Conservation (phyloP, 2,888 invertebrate species). For the Norana najaformis region DNA sequence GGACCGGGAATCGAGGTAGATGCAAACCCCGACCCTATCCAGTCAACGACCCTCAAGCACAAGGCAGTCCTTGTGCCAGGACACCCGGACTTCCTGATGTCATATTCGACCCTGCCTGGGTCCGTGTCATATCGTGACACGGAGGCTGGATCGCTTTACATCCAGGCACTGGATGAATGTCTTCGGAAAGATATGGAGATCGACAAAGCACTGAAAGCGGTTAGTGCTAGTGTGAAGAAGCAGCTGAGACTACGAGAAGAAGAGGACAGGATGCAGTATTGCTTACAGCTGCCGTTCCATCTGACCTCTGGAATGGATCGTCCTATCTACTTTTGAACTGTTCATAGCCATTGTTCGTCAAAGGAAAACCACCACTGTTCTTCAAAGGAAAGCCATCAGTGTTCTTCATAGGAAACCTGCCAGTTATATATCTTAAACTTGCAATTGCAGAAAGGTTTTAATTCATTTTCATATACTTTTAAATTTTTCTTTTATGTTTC, state of each 20-base stretch:
- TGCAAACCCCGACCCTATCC: too few species aligned
- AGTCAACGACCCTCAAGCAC: too few species aligned
- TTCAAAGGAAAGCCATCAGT: too few species aligned
- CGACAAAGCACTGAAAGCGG: conserved; percentile 1
- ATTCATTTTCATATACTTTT: too few species aligned
- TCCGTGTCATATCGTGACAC: conserved; percentile 55
- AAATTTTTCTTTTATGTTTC: too few species aligned
- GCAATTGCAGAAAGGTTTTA: too few species aligned
- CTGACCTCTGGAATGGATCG: conserved; percentile 21
- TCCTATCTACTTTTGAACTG: too few species aligned
- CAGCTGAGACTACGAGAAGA: background rate
- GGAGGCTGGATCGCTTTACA: conserved; percentile 57
- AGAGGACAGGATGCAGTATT: background rate
- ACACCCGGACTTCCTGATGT: conserved; percentile 31
- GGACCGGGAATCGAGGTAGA: too few species aligned
- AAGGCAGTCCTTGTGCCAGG: conserved; percentile 27
- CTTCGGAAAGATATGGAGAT: conserved; percentile 36
- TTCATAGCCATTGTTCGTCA: too few species aligned
- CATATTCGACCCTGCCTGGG: conserved; percentile 32
- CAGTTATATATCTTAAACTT: too few species aligned
- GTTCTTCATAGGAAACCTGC: too few species aligned
- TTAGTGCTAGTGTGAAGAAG: background rate
- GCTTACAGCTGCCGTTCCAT: conserved; percentile 14
- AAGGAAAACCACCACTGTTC: too few species aligned
- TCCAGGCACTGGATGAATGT: conserved; percentile 52